Evolutionary conservation across 1,140 invertebrate genomes (phyloP).

Genomic region (Tetraneura akinire): DNA sequence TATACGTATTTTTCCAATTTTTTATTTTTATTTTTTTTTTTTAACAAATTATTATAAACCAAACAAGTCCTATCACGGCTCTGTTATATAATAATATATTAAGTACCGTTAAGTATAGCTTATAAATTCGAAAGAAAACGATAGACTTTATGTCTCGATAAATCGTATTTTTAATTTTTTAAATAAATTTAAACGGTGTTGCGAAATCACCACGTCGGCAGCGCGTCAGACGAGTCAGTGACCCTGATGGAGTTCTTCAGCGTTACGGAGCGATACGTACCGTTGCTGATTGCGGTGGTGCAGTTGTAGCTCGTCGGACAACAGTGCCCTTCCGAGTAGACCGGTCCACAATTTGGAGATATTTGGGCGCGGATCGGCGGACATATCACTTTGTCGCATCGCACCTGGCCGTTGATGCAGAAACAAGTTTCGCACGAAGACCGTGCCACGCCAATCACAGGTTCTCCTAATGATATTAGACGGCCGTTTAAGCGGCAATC

Average conservation of each 20-base stretch:
- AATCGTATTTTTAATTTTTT: too few relatives aligned
- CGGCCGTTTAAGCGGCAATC: slow-evolving; percentile 69
- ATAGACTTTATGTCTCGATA: too few relatives aligned
- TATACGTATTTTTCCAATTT: too few relatives aligned
- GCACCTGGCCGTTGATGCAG: slow-evolving; percentile 72
- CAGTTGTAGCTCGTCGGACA: slow-evolving; percentile 83
- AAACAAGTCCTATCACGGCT: too few relatives aligned
- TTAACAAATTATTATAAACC: too few relatives aligned
- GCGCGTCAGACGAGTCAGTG: slow-evolving; percentile 33
- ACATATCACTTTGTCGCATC: slow-evolving; percentile 76
- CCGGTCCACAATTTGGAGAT: slow-evolving; percentile 70
- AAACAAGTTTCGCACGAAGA: slow-evolving; percentile 77
- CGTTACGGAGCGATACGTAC: slow-evolving; percentile 2
- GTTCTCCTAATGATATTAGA: slow-evolving; percentile 72
- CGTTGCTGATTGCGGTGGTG: slow-evolving; percentile 61
- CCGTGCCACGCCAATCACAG: slow-evolving; percentile 66
- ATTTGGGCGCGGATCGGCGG: slow-evolving; percentile 63
- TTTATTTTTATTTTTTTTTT: too few relatives aligned
- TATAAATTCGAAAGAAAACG: too few relatives aligned
- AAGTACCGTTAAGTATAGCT: too few relatives aligned
- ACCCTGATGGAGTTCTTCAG: background rate
- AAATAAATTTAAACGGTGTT: too few relatives aligned
- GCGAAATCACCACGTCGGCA: background rate
- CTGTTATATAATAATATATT: too few relatives aligned
- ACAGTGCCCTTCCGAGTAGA: slow-evolving; percentile 75